Evolutionary conservation across 2,113 vertebrate species (phyloP).

Genomic region (Trichomycterus rosablanca): DNA sequence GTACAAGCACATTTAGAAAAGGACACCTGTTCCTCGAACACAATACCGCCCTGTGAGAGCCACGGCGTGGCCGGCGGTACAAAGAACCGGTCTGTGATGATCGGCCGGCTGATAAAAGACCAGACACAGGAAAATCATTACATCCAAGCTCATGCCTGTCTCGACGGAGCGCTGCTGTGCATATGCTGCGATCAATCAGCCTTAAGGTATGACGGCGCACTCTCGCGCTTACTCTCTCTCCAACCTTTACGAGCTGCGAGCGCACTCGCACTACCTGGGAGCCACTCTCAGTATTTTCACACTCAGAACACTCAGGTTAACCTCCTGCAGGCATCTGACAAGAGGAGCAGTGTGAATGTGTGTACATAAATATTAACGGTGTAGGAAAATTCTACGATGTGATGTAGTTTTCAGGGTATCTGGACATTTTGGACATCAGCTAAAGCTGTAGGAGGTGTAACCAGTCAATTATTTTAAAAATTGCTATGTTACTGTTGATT

Average conservation of each 20-base stretch:
- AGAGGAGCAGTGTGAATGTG: constrained; percentile 2
- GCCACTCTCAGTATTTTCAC: background rate
- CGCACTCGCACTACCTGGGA: background rate
- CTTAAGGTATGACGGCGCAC: background rate
- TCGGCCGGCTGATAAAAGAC: constrained; percentile 36
- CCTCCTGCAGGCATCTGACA: background rate
- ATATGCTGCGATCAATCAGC: constrained; percentile 40
- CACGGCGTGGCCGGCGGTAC: constrained; percentile 9
- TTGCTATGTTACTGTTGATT: no score
- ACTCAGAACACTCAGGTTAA: constrained; percentile 1
- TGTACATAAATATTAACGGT: background rate
- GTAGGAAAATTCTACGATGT: no score
- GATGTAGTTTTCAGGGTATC: no score
- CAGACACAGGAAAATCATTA: constrained; percentile 31
- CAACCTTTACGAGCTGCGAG: background rate
- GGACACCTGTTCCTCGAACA: constrained; percentile 44
- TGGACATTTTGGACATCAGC: no score
- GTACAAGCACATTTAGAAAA: constrained; percentile 37
- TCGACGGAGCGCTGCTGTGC: constrained; percentile 13
- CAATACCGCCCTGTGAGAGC: constrained; percentile 37
- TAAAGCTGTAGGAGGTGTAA: no score
- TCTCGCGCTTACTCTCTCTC: background rate
- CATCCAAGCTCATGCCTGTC: constrained; percentile 13
- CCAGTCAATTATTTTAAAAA: no score
- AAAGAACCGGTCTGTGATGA: constrained; percentile 34